These are phyloP conservation scores for Cantharis nigra DNA, from an alignment of 2,888 invertebrate genomes.

Conservation along the genomic window DNA sequence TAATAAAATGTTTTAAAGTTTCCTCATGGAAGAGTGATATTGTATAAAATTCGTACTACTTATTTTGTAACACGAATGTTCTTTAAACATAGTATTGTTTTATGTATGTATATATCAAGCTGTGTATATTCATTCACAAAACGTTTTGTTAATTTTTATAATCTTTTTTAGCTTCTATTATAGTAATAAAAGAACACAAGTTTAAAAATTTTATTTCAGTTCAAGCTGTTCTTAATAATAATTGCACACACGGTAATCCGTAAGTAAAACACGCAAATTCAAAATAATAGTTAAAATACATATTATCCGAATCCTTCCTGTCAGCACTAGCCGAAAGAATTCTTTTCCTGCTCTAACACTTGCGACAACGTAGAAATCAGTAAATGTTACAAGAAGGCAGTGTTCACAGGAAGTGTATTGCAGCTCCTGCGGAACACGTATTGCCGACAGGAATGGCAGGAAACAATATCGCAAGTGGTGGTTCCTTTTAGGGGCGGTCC, in stretches of 20 bases:
- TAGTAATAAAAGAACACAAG: background rate
- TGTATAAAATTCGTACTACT: background rate
- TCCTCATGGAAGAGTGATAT: background rate
- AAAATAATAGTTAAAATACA: slow-evolving; percentile 24
- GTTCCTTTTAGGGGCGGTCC: slow-evolving; percentile 55
- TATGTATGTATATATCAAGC: background rate
- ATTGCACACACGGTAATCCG: slow-evolving; percentile 22
- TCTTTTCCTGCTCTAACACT: slow-evolving; percentile 29
- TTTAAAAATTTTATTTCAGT: background rate
- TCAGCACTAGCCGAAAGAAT: slow-evolving; percentile 26
- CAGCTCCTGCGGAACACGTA: slow-evolving; percentile 55
- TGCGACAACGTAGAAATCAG: slow-evolving; percentile 35
- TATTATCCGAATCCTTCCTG: slow-evolving; percentile 25
- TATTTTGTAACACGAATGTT: background rate
- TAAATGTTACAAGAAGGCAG: slow-evolving; percentile 49
- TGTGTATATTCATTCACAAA: background rate
- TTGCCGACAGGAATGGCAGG: slow-evolving; percentile 55
- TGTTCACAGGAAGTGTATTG: slow-evolving; percentile 53
- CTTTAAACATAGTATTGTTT: background rate
- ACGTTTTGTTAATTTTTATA: background rate
- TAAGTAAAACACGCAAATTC: slow-evolving; percentile 24
- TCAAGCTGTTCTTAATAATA: slow-evolving; percentile 1
- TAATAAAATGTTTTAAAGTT: background rate
- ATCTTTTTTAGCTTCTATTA: background rate
- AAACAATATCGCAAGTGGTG: slow-evolving; percentile 59